A percentile compares a stretch with the other conserved stretches of the same genome.
phyloP scores from a whole-genome alignment of 2,888 invertebrate species.

The Agrilus biguttatus region DNA sequence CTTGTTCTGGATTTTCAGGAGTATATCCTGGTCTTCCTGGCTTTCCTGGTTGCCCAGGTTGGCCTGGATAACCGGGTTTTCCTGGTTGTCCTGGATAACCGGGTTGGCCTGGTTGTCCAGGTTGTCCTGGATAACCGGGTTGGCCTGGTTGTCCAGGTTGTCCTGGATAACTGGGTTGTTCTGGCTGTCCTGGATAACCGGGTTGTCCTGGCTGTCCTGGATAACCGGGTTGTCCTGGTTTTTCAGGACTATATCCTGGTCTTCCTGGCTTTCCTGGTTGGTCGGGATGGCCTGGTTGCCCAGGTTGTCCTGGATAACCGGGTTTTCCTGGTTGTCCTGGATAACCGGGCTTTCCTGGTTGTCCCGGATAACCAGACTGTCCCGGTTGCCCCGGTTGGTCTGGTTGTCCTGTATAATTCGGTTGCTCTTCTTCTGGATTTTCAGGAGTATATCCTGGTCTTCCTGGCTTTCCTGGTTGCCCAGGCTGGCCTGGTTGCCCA shows the following conservation, averaged over 20 bases:
- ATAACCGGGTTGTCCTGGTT: too few species aligned
- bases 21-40: not conserved
- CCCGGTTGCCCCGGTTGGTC: constrained; percentile 4
- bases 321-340: constrained; percentile 12
- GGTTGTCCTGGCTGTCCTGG: too few species aligned
- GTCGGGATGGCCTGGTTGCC: constrained; percentile 6
- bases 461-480: too few species aligned
- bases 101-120: constrained; percentile 1
- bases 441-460: constrained; percentile 9
- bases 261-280: not conserved
- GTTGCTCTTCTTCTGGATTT: constrained; percentile 16
- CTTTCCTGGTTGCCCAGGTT: constrained; percentile 5
- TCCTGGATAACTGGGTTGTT: not conserved
- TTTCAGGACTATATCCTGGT: not conserved
- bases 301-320: constrained; percentile 4
- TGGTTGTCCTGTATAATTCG: constrained; percentile 21
- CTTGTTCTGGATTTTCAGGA: not conserved
- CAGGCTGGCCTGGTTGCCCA: not conserved
- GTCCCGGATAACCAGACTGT: constrained; percentile 4
- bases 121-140: too few species aligned
- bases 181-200: too few species aligned
- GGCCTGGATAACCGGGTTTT: constrained; percentile 37
- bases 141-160: too few species aligned
- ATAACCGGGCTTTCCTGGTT: constrained; percentile 4
- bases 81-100: constrained; percentile 29